Base-by-base conservation (phyloP, 2,113 vertebrate species). In the Strigops habroptila region DNA sequence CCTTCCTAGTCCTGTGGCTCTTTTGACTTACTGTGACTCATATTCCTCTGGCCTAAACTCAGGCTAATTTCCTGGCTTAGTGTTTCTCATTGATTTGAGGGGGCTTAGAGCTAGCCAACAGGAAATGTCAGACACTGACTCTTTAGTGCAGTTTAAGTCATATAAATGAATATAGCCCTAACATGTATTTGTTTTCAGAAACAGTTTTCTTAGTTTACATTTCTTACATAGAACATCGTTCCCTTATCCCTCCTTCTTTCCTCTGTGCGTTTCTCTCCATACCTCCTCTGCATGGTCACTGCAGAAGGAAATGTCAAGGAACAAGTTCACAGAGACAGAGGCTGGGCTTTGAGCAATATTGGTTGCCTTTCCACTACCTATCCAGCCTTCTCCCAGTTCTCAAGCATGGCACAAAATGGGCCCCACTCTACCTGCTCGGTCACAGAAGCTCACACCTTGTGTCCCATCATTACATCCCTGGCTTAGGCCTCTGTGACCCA, bases 241-340 rank as follows among this genome's bases (percentile, higher is more conserved):
- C 2, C n/a, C 0, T 2, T 19, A 18, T 11, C 24, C 14, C n/a
- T 55, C 37, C 48, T 60, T 2, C 49, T 70, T 39, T 28, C 53
- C 24, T 41, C 18, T 53, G 17, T 39, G 25, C 37, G 3, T 87
- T 79, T 65, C n/a, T 62, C 28, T 48, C 52, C 14, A 8, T 49
- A 49, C 10, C 19, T 81, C 10, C 14, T 83, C 31, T 7, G 33
- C 17, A 12, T n/a, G 21, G 55, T 57, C 1, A 0, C 41, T 92
- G 51, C 28, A 84, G 70, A 78, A 53, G 13, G 51, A 22, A 70
- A 75, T 48, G 8, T 65, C 77, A 57, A 71, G 68, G 52, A 46
- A 30, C 11, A 21, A 43, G 6, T 19, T 49, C 35, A 4, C 33
- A 52, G 82, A 43, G 53, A 18, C 7, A 33, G 49, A 69, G 41